Percentiles rank a stretch among this genome's conserved stretches.
These are phyloP conservation scores for Heliconius ismenius DNA, from an alignment of 2,888 invertebrate species.

Conservation along the genomic window DNA sequence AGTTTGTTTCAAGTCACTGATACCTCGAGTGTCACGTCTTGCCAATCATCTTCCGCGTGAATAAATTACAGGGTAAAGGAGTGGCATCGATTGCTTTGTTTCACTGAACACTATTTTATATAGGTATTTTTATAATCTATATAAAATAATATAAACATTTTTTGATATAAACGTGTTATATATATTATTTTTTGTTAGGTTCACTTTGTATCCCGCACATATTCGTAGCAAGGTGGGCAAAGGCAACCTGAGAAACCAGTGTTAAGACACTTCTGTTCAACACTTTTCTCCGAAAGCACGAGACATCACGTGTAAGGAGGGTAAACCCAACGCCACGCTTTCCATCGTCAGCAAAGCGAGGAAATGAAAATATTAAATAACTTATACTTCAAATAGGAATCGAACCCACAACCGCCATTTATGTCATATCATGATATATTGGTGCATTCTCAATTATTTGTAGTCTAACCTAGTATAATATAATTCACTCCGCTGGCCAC, in stretches of 20 bases:
- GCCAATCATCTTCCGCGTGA: constrained; percentile 8
- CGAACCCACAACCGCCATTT: too few relatives aligned
- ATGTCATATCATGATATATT: too few relatives aligned
- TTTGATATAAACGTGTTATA: too few relatives aligned
- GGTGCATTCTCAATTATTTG: too few relatives aligned
- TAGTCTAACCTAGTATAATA: not conserved
- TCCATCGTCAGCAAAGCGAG: not conserved
- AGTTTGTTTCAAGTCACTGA: not conserved
- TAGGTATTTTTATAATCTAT: not conserved
- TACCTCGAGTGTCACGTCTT: constrained; percentile 7
- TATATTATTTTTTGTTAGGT: too few relatives aligned
- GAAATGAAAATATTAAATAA: not conserved
- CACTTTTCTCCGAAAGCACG: not conserved
- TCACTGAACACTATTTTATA: not conserved
- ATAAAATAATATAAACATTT: too few relatives aligned
- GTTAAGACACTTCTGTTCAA: not conserved
- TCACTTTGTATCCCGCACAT: too few relatives aligned
- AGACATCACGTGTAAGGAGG: not conserved
- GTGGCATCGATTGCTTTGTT: not conserved
- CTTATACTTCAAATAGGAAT: not conserved
- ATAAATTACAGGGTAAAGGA: constrained; percentile 5
- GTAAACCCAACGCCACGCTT: not conserved
- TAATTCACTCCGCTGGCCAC: not conserved
- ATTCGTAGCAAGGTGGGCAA: too few relatives aligned
- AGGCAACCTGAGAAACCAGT: not conserved